Evolutionary conservation across 2,888 invertebrate genomes (phyloP).

Genomic region (Therioaphis trifolii): DNA sequence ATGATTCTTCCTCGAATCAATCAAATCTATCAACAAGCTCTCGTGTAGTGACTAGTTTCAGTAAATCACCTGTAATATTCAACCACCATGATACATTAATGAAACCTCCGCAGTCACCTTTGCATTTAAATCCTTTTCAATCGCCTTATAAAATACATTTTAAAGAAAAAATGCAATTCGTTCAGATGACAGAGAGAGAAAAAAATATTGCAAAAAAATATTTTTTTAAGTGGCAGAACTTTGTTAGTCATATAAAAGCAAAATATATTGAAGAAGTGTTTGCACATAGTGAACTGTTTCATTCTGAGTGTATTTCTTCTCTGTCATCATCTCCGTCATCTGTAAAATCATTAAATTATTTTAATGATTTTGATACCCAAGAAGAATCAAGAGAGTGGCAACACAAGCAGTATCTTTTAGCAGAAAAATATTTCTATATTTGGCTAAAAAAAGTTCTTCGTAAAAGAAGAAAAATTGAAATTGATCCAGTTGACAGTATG

Average conservation of each 20-base stretch:
- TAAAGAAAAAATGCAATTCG: neutral
- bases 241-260: slow-evolving; percentile 21
- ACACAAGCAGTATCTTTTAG: slow-evolving; percentile 20
- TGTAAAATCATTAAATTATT: neutral
- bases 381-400: slow-evolving; percentile 32
- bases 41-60: neutral
- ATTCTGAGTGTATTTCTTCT: slow-evolving; percentile 49
- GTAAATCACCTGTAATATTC: neutral
- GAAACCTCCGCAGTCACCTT: neutral
- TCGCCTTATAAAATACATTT: neutral
- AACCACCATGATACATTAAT: neutral
- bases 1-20: neutral
- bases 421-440: slow-evolving; percentile 53
- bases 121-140: neutral
- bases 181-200: slow-evolving; percentile 31
- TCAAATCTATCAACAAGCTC: neutral
- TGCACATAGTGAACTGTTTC: neutral
- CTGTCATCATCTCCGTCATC: slow-evolving; percentile 39
- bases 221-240: slow-evolving; percentile 32
- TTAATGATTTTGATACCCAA: neutral
- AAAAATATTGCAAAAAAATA: slow-evolving; percentile 37
- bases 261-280: slow-evolving; percentile 39
- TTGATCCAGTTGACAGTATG: slow-evolving; percentile 30
- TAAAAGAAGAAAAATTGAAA: slow-evolving; percentile 45
- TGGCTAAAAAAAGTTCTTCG: slow-evolving; percentile 49